Evolutionary conservation across 2,797 vertebrate species (phyloP), one percentile per base, ranked within the genome.

Genomic region (Octomys mimax): DNA sequence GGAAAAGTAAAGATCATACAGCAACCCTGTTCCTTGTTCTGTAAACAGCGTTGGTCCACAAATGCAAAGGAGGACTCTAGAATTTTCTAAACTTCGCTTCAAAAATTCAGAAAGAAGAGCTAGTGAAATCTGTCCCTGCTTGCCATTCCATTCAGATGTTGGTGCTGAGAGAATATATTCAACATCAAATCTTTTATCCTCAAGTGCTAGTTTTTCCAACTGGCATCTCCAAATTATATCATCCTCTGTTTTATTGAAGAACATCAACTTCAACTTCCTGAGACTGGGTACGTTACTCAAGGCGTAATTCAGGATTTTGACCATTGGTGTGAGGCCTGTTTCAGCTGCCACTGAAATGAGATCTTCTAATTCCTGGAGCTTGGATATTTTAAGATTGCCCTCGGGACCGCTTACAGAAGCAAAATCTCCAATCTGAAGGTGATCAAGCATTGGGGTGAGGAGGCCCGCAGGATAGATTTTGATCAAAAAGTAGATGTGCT

Each of bases 301-400:
- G 89, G 99, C 98, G 54, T 98, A 97, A 83, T 77, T 98, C 91
- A 99, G 97, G 68, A 99, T 98, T 31, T 99, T 99, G 97, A 99
- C 98, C 99, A 99, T 99, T 59, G 99, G 99, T 9, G 99, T 99
- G 98, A 99, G 99, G 87, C 99, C 99, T 33, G 99, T 99, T 86
- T 99, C 99, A 54, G 99, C 99, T 92, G 99, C 99, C 97, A 99
- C 87, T 70, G 99, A 98, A 99, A 99, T 99, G 62, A 99, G 98
- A 95, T 99, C 98, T 97, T 99, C 99, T 98, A 99, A 97, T 94
- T 98, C 98, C 92, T 99, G 98, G 83, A 99, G 97, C 81, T 98
- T 98, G 0, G 98, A 98, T 87, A 98, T 98, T 96, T 98, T 99
- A 97, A 99, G 99, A 95, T 96, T 97, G 39, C 99, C 99, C 93